Evolutionary conservation across 2,113 vertebrate genomes (phyloP).

Genomic region (Actenoides hombroni): DNA sequence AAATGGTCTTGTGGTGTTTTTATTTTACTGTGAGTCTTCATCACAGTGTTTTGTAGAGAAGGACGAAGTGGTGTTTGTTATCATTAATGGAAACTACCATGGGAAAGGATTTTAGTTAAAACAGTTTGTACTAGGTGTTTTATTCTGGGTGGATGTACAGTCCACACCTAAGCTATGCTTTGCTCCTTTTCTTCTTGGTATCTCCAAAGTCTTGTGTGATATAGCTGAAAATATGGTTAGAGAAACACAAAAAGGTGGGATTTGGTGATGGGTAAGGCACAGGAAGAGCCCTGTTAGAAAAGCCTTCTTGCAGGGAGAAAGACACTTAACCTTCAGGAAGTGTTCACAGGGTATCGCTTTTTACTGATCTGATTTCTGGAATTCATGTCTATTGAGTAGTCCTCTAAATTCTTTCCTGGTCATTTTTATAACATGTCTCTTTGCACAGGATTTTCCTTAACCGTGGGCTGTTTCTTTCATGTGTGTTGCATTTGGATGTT

Average conservation of each 20-base stretch:
- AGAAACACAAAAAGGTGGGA: neutral
- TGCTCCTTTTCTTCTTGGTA: neutral
- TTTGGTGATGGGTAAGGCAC: neutral
- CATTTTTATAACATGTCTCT: neutral
- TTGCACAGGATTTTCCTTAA: neutral
- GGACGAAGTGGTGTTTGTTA: neutral
- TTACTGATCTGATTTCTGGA: neutral
- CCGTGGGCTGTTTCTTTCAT: neutral
- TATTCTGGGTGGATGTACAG: neutral
- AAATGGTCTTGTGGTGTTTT: neutral
- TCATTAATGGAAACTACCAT: neutral
- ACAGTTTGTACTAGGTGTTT: neutral
- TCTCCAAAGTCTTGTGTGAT: neutral
- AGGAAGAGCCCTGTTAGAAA: neutral
- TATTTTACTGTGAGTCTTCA: neutral
- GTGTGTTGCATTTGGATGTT: neutral
- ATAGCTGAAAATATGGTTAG: neutral
- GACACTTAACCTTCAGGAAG: neutral
- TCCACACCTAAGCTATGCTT: neutral
- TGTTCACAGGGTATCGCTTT: neutral
- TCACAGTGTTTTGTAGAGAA: neutral
- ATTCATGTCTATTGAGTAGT: neutral
- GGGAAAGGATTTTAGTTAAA: neutral
- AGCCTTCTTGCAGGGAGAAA: neutral
- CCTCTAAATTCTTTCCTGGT: neutral